These are phyloP conservation scores for Agrochola litura DNA, from an alignment of 2,888 invertebrate species.

Conservation along the genomic window DNA sequence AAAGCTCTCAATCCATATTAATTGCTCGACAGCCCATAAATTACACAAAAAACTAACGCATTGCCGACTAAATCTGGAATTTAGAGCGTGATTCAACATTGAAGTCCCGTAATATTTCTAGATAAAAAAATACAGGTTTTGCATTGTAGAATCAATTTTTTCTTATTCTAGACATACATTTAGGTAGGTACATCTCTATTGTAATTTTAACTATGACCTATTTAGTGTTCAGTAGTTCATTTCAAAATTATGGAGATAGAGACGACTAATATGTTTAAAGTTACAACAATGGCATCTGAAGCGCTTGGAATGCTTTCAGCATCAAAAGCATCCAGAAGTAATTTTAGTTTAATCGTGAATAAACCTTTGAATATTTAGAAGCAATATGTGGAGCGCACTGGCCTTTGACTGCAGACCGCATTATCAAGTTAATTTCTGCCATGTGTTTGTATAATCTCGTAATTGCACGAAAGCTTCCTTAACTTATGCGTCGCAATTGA, in stretches of 20 bases:
- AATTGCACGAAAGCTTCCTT: constrained; percentile 36
- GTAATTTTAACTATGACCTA: background rate
- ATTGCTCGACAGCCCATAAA: constrained; percentile 53
- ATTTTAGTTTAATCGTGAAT: constrained; percentile 42
- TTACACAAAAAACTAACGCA: constrained; percentile 45
- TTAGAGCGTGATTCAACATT: constrained; percentile 6
- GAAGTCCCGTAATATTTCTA: constrained; percentile 10
- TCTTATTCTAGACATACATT: background rate
- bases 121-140: background rate
- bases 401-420: constrained; percentile 46
- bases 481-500: constrained; percentile 44
- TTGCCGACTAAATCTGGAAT: constrained; percentile 16
- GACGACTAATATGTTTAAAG: constrained; percentile 15
- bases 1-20: constrained; percentile 57
- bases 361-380: constrained; percentile 39
- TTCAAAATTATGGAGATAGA: constrained; percentile 6
- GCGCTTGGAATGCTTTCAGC: constrained; percentile 41
- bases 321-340: constrained; percentile 48
- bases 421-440: constrained; percentile 45
- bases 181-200: background rate
- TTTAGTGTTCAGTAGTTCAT: constrained; percentile 13
- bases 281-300: constrained; percentile 28
- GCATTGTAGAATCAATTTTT: background rate
- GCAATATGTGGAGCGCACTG: constrained; percentile 32
- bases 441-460: constrained; percentile 37